These are phyloP conservation scores for Rugalucina vietnamica DNA, from an alignment of 2,888 invertebrate genomes.

Conservation along the genomic window DNA sequence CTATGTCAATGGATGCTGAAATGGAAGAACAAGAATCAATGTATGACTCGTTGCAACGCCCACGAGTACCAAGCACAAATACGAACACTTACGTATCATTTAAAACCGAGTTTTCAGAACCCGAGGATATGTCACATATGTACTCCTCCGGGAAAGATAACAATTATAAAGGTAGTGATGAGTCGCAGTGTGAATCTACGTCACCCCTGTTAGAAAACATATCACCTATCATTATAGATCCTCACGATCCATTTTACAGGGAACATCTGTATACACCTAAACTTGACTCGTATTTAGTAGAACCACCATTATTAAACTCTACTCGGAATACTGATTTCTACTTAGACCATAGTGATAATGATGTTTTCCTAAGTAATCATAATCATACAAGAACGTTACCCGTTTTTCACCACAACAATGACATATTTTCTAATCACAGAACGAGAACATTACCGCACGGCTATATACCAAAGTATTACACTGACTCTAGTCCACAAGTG, in stretches of 20 bases:
- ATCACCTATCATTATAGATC: conserved; percentile 70
- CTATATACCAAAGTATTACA: conserved; percentile 44
- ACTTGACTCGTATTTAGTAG: conserved; percentile 22
- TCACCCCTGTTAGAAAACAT: conserved; percentile 75
- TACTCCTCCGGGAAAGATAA: conserved; percentile 64
- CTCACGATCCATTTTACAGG: conserved; percentile 64
- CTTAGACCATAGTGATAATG: conserved; percentile 6
- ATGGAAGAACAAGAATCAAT: conserved; percentile 53
- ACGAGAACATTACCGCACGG: conserved; percentile 58
- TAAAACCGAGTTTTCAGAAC: conserved; percentile 75
- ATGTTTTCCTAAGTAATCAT: not conserved
- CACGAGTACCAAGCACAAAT: conserved; percentile 56
- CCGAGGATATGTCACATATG: conserved; percentile 71
- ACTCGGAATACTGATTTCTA: not conserved
- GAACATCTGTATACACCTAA: conserved; percentile 56
- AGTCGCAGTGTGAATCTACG: conserved; percentile 77
- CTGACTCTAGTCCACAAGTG: conserved; percentile 35
- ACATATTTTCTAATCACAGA: conserved; percentile 43
- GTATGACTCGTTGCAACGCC: conserved; percentile 59
- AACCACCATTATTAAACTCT: not conserved
- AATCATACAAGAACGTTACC: not conserved
- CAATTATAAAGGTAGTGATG: conserved; percentile 67
- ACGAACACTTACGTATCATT: conserved; percentile 80
- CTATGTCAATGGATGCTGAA: conserved; percentile 49
- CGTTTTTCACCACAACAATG: conserved; percentile 16